A percentile compares a stretch with the other conserved stretches of the same genome.
phyloP scores from a whole-genome alignment of 2,797 vertebrate genomes.

The Typhlichthys eigenmanni region DNA sequence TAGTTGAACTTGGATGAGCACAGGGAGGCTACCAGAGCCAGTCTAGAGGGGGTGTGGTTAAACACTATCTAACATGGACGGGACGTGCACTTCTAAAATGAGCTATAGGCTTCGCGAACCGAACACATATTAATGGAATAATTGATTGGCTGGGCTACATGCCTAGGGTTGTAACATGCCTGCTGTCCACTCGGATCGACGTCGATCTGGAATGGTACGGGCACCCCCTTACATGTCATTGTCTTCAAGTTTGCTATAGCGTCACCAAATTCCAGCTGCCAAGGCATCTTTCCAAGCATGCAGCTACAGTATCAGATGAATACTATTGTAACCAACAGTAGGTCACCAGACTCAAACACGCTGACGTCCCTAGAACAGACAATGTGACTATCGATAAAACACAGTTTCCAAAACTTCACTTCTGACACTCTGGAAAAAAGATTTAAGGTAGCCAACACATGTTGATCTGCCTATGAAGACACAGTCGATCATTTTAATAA shows the following conservation, averaged over 20 bases:
- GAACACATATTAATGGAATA: conserved; percentile 26
- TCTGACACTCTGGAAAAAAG: conserved; percentile 54
- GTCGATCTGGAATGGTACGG: not conserved
- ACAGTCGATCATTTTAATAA: conserved; percentile 39
- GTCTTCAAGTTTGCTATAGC: not conserved
- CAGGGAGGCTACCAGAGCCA: conserved; percentile 76
- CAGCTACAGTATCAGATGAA: not conserved
- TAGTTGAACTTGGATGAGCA: conserved; percentile 82
- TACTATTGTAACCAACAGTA: not conserved
- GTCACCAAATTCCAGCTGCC: too few relatives aligned
- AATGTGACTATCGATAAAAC: conserved; percentile 56
- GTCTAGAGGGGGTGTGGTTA: conserved; percentile 85
- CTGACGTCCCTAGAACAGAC: conserved; percentile 36
- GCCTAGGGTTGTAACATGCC: not conserved
- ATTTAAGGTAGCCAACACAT: conserved; percentile 25
- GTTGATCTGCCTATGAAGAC: conserved; percentile 31
- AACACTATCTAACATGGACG: conserved; percentile 86
- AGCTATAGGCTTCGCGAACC: conserved; percentile 11
- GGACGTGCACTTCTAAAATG: conserved; percentile 68
- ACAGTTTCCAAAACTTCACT: conserved; percentile 76
- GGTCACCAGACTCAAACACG: conserved; percentile 14
- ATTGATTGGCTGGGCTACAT: not conserved
- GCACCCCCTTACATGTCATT: not conserved
- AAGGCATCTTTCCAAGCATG: not conserved
- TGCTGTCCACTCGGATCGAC: not conserved